Percentiles rank a stretch among this genome's conserved stretches.
These are phyloP conservation scores for Rhopalosiphum nymphaeae DNA, from an alignment of 2,888 invertebrate genomes.

Conservation along the genomic window DNA sequence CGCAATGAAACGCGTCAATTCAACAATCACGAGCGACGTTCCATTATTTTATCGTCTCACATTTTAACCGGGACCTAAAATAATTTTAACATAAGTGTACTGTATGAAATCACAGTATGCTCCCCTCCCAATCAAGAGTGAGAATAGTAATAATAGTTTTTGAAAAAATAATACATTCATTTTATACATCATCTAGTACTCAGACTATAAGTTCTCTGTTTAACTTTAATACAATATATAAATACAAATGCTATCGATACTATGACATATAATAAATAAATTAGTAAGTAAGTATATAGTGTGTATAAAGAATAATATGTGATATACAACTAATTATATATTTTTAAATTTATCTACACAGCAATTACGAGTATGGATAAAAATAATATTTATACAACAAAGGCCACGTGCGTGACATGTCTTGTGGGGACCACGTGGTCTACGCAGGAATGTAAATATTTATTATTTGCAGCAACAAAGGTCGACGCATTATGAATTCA, in stretches of 20 bases:
- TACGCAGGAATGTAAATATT: constrained; percentile 29
- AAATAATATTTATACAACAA: not conserved
- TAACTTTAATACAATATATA: too few relatives aligned
- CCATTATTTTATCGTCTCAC: not conserved
- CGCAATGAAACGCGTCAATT: not conserved
- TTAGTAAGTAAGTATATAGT: not conserved
- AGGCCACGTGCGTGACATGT: not conserved
- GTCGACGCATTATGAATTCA: constrained; percentile 13
- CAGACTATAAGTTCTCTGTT: too few relatives aligned
- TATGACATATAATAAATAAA: not conserved
- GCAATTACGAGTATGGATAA: not conserved
- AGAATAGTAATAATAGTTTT: too few relatives aligned
- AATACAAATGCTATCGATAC: not conserved
- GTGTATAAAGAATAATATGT: not conserved
- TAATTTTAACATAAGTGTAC: too few relatives aligned
- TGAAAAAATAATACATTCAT: too few relatives aligned
- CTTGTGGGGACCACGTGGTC: not conserved
- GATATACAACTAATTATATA: not conserved
- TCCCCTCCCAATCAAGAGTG: not conserved
- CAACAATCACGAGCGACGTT: not conserved
- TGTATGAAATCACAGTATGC: not conserved
- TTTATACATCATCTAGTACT: too few relatives aligned
- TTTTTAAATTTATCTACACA: not conserved
- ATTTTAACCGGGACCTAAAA: not conserved
- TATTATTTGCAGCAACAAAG: constrained; percentile 21